Evolutionary conservation across 2,797 vertebrate genomes (phyloP).

Genomic region (Chaetodon trifasciatus): DNA sequence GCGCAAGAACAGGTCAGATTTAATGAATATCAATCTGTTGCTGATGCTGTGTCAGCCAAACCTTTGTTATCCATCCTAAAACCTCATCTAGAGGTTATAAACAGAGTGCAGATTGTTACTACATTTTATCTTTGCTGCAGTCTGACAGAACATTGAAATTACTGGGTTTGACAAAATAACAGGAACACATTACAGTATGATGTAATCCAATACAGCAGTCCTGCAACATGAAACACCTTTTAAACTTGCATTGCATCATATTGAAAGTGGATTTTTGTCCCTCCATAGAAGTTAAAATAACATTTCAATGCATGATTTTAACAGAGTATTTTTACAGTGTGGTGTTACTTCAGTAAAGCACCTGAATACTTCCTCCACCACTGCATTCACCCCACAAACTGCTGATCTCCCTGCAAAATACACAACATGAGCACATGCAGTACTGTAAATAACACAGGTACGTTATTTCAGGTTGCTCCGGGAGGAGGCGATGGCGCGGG

Average conservation of each 20-base stretch:
- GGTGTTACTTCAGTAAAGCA: too few species aligned
- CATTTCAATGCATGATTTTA: too few species aligned
- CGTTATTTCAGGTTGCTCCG: constrained; percentile 79
- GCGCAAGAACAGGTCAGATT: constrained; percentile 88
- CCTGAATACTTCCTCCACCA: too few species aligned
- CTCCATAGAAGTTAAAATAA: neutral
- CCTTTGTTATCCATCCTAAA: neutral
- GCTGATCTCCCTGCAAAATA: neutral
- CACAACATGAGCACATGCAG: fast-evolving
- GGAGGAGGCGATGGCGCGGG: constrained; percentile 88
- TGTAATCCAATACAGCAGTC: constrained; percentile 2
- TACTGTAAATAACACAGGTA: neutral
- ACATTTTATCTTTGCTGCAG: neutral
- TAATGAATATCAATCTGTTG: neutral
- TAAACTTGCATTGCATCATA: constrained; percentile 24
- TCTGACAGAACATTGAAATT: neutral
- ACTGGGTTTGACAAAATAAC: neutral
- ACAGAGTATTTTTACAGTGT: too few species aligned
- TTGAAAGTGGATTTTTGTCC: neutral
- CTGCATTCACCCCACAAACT: neutral
- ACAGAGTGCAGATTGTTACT: too few species aligned
- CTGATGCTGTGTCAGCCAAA: neutral
- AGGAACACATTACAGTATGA: constrained; percentile 10
- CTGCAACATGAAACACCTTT: constrained; percentile 1
- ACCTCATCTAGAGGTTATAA: neutral